Conservation (phyloP, 2,797 vertebrate species). For the Pipistrellus pipistrellus region DNA sequence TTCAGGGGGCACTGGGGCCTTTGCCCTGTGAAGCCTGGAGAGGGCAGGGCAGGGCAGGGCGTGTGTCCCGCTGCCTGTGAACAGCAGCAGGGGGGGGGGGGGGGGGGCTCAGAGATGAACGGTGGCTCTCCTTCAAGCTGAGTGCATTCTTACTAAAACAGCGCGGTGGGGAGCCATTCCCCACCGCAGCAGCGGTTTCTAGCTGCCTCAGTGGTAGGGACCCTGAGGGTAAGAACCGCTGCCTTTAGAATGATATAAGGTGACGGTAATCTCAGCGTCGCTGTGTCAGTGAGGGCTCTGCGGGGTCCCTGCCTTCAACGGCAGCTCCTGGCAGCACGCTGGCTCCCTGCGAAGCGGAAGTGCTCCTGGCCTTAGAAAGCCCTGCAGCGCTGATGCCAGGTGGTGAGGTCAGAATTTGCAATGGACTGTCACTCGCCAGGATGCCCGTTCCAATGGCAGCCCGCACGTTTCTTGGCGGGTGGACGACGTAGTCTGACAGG, state of each 20-base stretch:
- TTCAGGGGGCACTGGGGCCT: neutral
- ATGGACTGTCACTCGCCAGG: neutral
- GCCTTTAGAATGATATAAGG: neutral
- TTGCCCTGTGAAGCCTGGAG: neutral
- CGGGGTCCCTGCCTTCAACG: neutral
- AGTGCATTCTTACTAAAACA: neutral
- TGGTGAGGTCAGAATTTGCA: constrained; percentile 56
- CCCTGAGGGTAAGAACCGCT: neutral
- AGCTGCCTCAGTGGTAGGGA: neutral
- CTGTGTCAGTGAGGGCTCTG: neutral
- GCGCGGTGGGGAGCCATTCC: neutral
- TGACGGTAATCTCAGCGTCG: neutral
- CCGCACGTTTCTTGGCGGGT: neutral
- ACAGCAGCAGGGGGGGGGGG: neutral
- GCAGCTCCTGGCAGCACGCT: neutral
- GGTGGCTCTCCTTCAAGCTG: neutral
- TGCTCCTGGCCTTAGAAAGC: constrained; percentile 52
- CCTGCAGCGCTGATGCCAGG: constrained; percentile 1
- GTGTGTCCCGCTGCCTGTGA: neutral
- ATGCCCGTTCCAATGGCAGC: neutral
- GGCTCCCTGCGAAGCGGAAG: neutral
- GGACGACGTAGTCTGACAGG: neutral
- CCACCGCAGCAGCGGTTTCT: constrained; percentile 32
- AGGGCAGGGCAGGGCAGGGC: neutral
- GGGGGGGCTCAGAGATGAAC: neutral